Conservation (phyloP, 2,888 invertebrate species). For the Cactoblastis cactorum region DNA sequence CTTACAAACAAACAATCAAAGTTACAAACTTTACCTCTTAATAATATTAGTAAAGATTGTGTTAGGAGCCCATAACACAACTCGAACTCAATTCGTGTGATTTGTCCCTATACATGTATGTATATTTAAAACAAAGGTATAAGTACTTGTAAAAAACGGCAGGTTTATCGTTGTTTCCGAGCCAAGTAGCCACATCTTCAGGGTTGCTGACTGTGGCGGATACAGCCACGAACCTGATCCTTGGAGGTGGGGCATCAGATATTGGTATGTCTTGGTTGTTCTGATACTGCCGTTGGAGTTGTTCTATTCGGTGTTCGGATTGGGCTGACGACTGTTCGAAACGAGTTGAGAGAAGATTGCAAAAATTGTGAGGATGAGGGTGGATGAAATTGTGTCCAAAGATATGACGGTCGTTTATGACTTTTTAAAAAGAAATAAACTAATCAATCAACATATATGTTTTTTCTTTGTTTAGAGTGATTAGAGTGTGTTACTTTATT, state of each 20-base stretch:
- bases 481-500: too few species aligned
- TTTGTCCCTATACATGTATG: neutral
- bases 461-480: too few species aligned
- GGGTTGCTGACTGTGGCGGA: slow-evolving; percentile 90
- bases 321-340: slow-evolving; percentile 49
- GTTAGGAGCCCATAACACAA: too few species aligned
- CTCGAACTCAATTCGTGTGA: too few species aligned
- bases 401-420: too few species aligned
- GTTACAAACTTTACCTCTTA: too few species aligned
- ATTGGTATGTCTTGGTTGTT: slow-evolving; percentile 20
- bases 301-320: slow-evolving; percentile 58
- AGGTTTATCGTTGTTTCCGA: slow-evolving; percentile 69
- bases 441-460: too few species aligned
- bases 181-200: slow-evolving; percentile 86
- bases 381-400: too few species aligned
- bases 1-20: too few species aligned
- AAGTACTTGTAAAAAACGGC: slow-evolving; percentile 77
- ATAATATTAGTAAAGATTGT: too few species aligned
- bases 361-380: neutral
- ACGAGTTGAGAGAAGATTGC: neutral
- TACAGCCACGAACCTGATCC: slow-evolving; percentile 84
- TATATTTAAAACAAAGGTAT: neutral
- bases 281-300: slow-evolving; percentile 47
- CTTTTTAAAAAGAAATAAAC: too few species aligned
- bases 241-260: slow-evolving; percentile 32